These are phyloP conservation scores for Andrena bicolor DNA, from an alignment of 2,888 invertebrate genomes.

Conservation along the genomic window DNA sequence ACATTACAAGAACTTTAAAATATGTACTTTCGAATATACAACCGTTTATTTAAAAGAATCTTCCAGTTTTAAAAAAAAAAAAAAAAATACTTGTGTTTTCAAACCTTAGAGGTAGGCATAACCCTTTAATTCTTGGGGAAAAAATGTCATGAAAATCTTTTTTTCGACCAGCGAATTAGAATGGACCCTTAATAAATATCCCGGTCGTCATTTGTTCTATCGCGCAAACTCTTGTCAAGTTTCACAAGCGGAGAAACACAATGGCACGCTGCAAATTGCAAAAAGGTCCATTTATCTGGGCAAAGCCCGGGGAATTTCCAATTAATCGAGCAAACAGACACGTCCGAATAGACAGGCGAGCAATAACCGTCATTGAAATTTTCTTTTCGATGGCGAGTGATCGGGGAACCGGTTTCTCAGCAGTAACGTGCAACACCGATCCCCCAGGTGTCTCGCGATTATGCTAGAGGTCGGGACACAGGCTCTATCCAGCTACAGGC, in stretches of 20 bases:
- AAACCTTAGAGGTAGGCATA: no score
- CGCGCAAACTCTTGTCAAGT: no score
- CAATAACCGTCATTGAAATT: constrained; percentile 62
- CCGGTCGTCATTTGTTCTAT: no score
- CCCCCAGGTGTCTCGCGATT: constrained; percentile 50
- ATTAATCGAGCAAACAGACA: constrained; percentile 53
- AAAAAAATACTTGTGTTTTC: no score
- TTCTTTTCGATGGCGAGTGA: constrained; percentile 47
- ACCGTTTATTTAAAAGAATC: no score
- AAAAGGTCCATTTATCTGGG: constrained; percentile 2
- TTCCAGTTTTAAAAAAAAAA: no score
- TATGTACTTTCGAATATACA: no score
- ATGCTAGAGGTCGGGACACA: constrained; percentile 61
- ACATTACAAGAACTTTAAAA: no score
- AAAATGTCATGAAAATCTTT: no score
- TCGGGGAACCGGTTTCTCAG: constrained; percentile 53
- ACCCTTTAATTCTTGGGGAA: no score
- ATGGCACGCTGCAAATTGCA: not conserved
- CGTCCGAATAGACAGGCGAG: constrained; percentile 44
- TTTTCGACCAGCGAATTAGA: no score
- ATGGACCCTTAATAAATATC: no score
- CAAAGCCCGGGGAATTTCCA: constrained; percentile 34
- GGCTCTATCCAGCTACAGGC: constrained; percentile 49
- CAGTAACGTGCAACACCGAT: constrained; percentile 28
- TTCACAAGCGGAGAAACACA: not conserved